Percentiles rank a stretch among this genome's conserved stretches.
Conservation (phyloP, 2,113 vertebrate species). For the Microtus pennsylvanicus region DNA sequence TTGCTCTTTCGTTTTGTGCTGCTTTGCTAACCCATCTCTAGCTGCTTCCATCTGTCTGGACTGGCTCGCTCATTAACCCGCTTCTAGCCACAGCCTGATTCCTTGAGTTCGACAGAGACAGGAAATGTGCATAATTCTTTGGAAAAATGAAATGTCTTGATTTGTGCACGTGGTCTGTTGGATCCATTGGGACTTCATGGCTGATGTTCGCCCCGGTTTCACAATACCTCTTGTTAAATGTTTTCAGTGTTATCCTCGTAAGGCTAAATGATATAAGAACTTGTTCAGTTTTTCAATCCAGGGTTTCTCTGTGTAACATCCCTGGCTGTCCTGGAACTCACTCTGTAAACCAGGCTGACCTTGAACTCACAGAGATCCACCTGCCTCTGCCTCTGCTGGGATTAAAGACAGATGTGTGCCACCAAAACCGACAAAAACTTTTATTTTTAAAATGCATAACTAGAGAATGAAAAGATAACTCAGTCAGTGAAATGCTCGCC, state of each 20-base stretch:
- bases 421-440: background rate
- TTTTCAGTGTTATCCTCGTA: background rate
- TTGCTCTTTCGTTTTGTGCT: background rate
- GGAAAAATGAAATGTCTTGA: background rate
- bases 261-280: background rate
- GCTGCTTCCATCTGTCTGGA: background rate
- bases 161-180: background rate
- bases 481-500: background rate
- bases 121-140: background rate
- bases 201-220: background rate
- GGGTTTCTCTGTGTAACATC: background rate
- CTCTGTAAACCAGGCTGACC: too few relatives aligned
- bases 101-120: background rate
- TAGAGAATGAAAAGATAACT: background rate
- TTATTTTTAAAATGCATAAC: background rate
- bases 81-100: background rate
- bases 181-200: background rate
- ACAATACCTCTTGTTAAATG: background rate
- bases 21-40: background rate
- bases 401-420: too few relatives aligned
- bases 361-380: too few relatives aligned
- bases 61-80: background rate
- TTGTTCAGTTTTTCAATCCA: background rate
- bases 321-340: background rate
- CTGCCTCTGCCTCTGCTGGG: too few relatives aligned